phyloP scores from a whole-genome alignment of 2,797 vertebrate species.

The Coccyzus lansbergi region DNA sequence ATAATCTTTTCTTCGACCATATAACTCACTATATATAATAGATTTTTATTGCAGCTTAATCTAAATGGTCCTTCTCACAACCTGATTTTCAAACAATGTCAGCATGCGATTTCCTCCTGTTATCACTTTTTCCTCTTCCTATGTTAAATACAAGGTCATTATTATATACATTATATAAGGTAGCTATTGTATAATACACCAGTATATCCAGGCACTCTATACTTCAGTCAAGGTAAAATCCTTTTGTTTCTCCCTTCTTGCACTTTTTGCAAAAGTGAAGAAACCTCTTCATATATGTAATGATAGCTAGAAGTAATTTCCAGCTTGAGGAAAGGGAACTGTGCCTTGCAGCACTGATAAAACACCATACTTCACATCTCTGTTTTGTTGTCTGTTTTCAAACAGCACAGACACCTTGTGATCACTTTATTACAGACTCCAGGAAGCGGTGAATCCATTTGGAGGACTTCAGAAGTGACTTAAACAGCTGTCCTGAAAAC shows the following conservation, averaged over 20 bases:
- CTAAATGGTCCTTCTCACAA: not conserved
- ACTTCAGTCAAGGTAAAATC: not conserved
- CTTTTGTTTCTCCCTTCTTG: not conserved
- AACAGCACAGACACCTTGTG: not conserved
- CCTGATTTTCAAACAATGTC: not conserved
- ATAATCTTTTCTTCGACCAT: not conserved
- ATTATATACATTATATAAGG: too few relatives aligned
- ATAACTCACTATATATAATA: not conserved
- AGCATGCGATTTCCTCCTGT: not conserved
- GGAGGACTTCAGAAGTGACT: not conserved
- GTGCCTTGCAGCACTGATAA: not conserved
- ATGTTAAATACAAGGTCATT: not conserved
- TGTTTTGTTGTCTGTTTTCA: not conserved
- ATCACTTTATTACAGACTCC: not conserved
- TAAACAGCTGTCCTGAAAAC: not conserved
- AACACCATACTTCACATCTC: not conserved
- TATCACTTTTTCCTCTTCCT: not conserved
- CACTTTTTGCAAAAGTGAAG: not conserved
- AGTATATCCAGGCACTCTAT: not conserved
- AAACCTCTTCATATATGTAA: accelerated
- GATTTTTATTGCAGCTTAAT: not conserved
- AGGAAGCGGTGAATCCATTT: not conserved
- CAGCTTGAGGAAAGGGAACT: not conserved
- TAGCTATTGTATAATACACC: not conserved
- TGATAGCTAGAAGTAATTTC: not conserved